Evolutionary conservation across 2,888 invertebrate species (phyloP), one percentile per base, ranked within the genome.

Genomic region (Aphodius granarius): DNA sequence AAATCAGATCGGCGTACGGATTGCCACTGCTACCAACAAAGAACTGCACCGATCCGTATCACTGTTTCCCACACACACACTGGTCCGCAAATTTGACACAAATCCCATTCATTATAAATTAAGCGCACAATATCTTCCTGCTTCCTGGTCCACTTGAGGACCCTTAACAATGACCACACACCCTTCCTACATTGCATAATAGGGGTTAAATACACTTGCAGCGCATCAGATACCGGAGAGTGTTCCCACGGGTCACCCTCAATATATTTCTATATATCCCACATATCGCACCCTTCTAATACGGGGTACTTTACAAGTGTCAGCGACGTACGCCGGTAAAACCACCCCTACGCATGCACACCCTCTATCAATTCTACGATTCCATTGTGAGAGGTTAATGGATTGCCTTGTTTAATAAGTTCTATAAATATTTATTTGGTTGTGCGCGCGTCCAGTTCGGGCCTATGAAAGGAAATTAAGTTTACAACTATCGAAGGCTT

Each of bases 171-270:
- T 74, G 70, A 70, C 72, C 66, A 73, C 72, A 66, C 66, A 68
- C 20, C 68, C 68, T 6, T 43, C 43, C 9, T 73, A 76, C 72
- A 77, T 78, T 80, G 78, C 79, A 77, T 79, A 80, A 80, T 78
- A 73, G 78, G 78, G 73, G 74, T 77, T 79, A 80, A 80, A 81
- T 81, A 77, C 81, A 81, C 81, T 81, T 81, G 81, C 77, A 68
- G 43, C 43, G 43, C 43, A 43, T 43, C 43, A 43, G 1, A 43
- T 43, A 43, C 43, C 43, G 13, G 13, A 13, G 9, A 3, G 2
- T 3, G 68, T 68, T 68, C 68, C 68, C 68, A 68, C 68, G 68
- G 68, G 68, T 68, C 20, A 22, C 18, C 18, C 18, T 19, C 66
- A 16, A 3, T 17, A 20, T 3, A 63, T 63, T 16, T 65, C 9